These are phyloP conservation scores for Kryptolebias ocellatus DNA, from an alignment of 2,797 vertebrate species.

Conservation along the genomic window DNA sequence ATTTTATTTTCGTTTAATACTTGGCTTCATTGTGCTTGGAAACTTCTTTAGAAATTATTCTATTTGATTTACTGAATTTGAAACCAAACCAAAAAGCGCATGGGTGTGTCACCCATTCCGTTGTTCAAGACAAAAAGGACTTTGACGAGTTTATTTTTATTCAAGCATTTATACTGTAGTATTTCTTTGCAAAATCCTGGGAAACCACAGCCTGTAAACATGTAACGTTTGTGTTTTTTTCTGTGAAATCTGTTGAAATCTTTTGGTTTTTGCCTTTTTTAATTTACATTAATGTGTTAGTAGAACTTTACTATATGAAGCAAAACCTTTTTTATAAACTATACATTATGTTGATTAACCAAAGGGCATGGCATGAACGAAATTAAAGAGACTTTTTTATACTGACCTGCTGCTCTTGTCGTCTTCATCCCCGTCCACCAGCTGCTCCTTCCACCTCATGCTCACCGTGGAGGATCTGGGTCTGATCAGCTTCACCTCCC, in stretches of 20 bases:
- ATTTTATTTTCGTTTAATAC: too few relatives aligned
- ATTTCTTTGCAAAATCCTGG: background rate
- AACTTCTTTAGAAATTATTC: too few relatives aligned
- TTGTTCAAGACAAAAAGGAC: background rate
- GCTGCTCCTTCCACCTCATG: constrained; percentile 72
- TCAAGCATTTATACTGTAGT: background rate
- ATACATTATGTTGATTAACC: background rate
- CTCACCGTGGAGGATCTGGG: constrained; percentile 50
- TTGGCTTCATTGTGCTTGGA: too few relatives aligned
- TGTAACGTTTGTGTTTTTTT: background rate
- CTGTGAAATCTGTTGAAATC: too few relatives aligned
- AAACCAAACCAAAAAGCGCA: too few relatives aligned
- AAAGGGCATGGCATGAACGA: background rate
- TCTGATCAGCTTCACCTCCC: constrained; percentile 61
- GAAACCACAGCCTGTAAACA: too few relatives aligned
- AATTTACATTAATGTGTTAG: too few relatives aligned
- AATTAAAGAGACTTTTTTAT: background rate
- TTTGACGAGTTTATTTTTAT: background rate
- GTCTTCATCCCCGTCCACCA: constrained; percentile 75
- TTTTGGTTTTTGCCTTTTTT: background rate
- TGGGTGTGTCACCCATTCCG: too few relatives aligned
- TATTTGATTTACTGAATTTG: too few relatives aligned
- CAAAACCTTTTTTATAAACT: background rate
- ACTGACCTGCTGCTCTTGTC: constrained; percentile 72
- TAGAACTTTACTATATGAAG: too few relatives aligned